A percentile compares a stretch with the other conserved stretches of the same genome.
phyloP scores from a whole-genome alignment of 2,113 vertebrate species.

The Syrrhaptes paradoxus region DNA sequence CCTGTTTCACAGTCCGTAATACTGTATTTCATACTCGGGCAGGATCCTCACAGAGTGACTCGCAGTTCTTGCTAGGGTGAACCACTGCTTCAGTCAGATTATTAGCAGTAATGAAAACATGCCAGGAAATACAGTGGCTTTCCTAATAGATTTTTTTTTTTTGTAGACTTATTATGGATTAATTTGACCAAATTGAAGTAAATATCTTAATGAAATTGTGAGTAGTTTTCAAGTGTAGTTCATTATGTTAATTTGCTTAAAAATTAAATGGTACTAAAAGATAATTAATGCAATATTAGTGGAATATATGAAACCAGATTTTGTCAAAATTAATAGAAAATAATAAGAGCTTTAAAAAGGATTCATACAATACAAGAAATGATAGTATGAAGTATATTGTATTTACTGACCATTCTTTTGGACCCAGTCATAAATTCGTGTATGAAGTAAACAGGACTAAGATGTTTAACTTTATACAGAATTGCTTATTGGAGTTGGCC shows the following conservation, averaged over 20 bases:
- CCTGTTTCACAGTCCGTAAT: not conserved
- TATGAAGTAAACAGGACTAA: not conserved
- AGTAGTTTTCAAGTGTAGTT: constrained; percentile 20
- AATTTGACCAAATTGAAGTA: constrained; percentile 32
- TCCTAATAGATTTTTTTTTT: not conserved
- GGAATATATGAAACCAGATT: not conserved
- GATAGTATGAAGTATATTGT: not conserved
- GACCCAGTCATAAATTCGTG: not conserved
- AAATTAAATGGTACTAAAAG: constrained; percentile 18
- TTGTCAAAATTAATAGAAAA: not conserved
- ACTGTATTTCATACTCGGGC: not conserved
- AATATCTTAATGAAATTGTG: constrained; percentile 41
- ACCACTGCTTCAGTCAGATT: not conserved
- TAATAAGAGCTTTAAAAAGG: not conserved
- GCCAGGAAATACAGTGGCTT: not conserved
- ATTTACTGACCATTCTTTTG: not conserved
- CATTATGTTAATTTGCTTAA: constrained; percentile 36
- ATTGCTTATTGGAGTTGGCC: not conserved
- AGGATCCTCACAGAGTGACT: not conserved
- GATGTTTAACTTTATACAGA: not conserved
- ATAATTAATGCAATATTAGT: constrained; percentile 18
- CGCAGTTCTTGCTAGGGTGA: not conserved
- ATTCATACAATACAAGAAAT: not conserved
- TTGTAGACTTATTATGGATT: not conserved
- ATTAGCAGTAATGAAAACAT: not conserved